These are phyloP conservation scores for Brachyptera risi DNA, from an alignment of 2,888 invertebrate genomes.

Conservation along the genomic window DNA sequence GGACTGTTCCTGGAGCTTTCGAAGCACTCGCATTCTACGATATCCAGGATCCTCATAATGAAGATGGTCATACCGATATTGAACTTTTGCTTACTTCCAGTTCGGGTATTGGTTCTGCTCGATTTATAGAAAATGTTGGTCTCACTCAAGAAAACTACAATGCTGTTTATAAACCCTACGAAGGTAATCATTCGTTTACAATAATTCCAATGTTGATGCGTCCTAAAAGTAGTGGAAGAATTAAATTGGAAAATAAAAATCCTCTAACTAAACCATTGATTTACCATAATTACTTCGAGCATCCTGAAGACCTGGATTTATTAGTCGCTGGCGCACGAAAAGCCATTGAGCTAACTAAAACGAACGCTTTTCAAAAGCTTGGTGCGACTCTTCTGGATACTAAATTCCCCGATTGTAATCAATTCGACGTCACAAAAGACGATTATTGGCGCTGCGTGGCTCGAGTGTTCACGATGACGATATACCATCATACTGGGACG, in stretches of 20 bases:
- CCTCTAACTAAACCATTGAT: conserved; percentile 62
- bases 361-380: conserved; percentile 46
- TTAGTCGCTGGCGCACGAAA: conserved; percentile 57
- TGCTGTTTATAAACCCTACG: conserved; percentile 37
- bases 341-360: conserved; percentile 54
- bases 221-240: conserved; percentile 63
- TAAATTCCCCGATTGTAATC: conserved; percentile 45
- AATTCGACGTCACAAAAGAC: conserved; percentile 55
- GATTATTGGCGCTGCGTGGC: conserved; percentile 65
- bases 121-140: too few species aligned
- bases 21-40: conserved; percentile 63
- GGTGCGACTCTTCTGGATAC: conserved; percentile 21
- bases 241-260: conserved; percentile 59
- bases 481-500: conserved; percentile 64
- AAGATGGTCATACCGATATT: conserved; percentile 59
- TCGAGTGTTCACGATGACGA: conserved; percentile 61
- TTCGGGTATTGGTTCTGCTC: too few species aligned
- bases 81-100: conserved; percentile 63
- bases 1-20: conserved; percentile 62
- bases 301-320: conserved; percentile 59
- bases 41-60: conserved; percentile 53
- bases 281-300: conserved; percentile 63
- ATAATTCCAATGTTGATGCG: conserved; percentile 61
- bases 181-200: conserved; percentile 42
- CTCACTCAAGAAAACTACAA: conserved; percentile 39